Conservation (phyloP, 2,888 invertebrate species). For the Agonopterix subpropinquella region DNA sequence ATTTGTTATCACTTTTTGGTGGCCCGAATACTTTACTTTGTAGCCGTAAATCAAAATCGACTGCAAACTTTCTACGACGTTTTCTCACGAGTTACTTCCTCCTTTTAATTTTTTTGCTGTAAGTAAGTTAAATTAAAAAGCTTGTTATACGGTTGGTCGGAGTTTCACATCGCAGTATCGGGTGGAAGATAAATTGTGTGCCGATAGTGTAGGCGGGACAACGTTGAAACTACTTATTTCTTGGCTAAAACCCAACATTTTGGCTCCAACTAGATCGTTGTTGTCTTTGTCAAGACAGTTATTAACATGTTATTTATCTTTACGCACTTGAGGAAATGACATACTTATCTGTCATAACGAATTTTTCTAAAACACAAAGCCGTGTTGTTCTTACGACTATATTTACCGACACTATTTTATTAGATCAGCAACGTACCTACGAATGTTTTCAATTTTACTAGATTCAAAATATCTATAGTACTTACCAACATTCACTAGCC, state of each 20-base stretch:
- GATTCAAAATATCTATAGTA: too few relatives aligned
- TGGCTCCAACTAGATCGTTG: not conserved
- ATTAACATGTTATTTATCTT: constrained; percentile 3
- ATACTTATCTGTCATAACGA: too few relatives aligned
- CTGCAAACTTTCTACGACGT: constrained; percentile 5
- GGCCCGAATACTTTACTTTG: constrained; percentile 9
- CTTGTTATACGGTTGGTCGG: constrained; percentile 1
- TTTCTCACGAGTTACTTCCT: not conserved
- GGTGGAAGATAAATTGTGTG: constrained; percentile 9
- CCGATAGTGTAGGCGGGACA: constrained; percentile 9
- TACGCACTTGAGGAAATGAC: not conserved
- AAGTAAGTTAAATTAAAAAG: constrained; percentile 7
- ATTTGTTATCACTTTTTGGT: constrained; percentile 14
- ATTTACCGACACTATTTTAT: too few relatives aligned
- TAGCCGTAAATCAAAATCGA: constrained; percentile 7
- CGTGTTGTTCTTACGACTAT: too few relatives aligned
- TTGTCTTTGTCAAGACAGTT: constrained; percentile 4
- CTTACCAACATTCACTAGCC: too few relatives aligned
- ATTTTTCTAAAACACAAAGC: too few relatives aligned
- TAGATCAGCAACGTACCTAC: too few relatives aligned
- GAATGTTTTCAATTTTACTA: too few relatives aligned
- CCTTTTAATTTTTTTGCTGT: constrained; percentile 1
- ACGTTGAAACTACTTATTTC: constrained; percentile 9
- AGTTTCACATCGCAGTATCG: constrained; percentile 6
- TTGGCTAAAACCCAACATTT: constrained; percentile 9